Base-by-base conservation (phyloP, 2,888 invertebrate genomes). In the Phaonia tiefii region DNA sequence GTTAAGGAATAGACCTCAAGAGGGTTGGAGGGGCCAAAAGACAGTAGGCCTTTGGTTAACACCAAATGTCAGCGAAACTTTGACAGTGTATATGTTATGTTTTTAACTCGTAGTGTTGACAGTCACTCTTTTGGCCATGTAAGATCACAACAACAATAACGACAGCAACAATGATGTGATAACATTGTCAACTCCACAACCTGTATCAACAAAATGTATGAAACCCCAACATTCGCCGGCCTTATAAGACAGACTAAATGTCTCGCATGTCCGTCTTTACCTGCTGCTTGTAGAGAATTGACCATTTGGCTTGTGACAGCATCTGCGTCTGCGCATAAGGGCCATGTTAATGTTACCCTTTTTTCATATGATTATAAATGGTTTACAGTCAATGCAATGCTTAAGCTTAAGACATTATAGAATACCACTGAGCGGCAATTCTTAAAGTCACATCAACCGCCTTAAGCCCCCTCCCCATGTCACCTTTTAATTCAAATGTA, bases 21-120 rank as follows among this genome's bases (percentile, higher is more conserved):
- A 25, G 13, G 25, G 46, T 7, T 1, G 2, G 13, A 26, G 1
- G 2, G 56, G 13, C 2, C 58, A 15, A 46, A 7, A 58, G 60
- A 63, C 63, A 67, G 37, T 75, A 49, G 42, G 42, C 42, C 75
- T 81, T 71, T 31, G 71, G 71, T 75, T 81, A 78, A 78, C 78
- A 69, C 75, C 69, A 72, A 81, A 75, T 81, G 81, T 81, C 81
- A 81, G 10, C 75, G 39, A 73, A 78, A 78, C 75, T 81, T 78
- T 81, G 81, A 81, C 81, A 81, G 75, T 58, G 49, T 71, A 44
- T 77, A 20, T 77, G 71, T 77, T 78, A 78, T 78, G 78, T 81
- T 65, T 75, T 78, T 75, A 81, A 72, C 78, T 72, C 58, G 60
- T 71, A 60, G 80, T 78, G 81, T 81, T 81, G 81, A 81, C 81